Conservation (phyloP, 2,888 invertebrate species). For the Cecidostiba fungosa region DNA sequence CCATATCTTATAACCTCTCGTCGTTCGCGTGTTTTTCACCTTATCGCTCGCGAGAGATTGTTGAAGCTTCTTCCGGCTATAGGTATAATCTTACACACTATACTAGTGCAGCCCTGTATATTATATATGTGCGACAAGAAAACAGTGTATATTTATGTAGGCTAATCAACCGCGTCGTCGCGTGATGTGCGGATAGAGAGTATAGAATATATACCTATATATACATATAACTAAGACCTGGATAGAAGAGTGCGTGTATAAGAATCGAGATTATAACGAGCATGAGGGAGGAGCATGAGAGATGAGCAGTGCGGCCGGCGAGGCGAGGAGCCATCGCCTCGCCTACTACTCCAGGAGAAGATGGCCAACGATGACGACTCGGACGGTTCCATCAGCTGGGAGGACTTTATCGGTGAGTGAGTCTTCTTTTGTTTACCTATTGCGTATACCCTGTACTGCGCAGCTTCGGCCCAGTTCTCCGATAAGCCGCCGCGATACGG, state of each 20-base stretch:
- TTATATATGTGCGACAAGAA: too few species aligned
- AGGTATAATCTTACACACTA: too few species aligned
- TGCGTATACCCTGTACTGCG: not conserved
- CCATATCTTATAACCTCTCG: not conserved
- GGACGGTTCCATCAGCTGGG: constrained; percentile 87
- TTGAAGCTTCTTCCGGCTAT: not conserved
- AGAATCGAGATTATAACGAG: not conserved
- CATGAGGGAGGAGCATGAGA: constrained; percentile 52
- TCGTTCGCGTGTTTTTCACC: not conserved
- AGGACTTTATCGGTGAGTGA: constrained; percentile 87
- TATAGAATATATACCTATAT: not conserved
- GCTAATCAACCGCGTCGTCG: too few species aligned
- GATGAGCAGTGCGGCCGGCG: constrained; percentile 47
- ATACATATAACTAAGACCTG: not conserved
- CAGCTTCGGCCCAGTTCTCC: not conserved
- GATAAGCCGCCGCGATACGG: not conserved
- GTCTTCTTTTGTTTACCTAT: not conserved
- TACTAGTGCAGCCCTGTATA: too few species aligned
- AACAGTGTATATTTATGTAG: too few species aligned
- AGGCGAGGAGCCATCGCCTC: constrained; percentile 38
- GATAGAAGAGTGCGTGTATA: not conserved
- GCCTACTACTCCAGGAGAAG: constrained; percentile 27
- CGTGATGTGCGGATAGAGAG: too few species aligned
- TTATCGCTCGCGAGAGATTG: not conserved
- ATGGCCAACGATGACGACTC: constrained; percentile 82